Base-by-base conservation (phyloP, 1,140 invertebrate genomes). In the Zaprionus camerounensis region DNA sequence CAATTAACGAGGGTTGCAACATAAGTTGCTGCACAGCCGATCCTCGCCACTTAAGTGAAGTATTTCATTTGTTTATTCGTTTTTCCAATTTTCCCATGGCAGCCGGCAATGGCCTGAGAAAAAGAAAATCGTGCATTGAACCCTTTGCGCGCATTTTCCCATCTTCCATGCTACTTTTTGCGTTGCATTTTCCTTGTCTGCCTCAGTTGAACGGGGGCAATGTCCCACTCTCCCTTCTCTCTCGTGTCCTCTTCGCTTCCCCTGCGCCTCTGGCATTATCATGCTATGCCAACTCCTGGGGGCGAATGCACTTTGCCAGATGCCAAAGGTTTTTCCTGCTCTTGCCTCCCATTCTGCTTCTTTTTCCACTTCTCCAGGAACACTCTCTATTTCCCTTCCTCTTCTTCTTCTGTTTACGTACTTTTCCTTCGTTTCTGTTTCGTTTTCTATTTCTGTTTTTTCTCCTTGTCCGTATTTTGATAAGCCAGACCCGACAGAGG, bases 261-360 rank as follows among this genome's bases (percentile, higher is more conserved):
- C 67, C 68, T 63, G 56, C 58, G 53, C 70, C 72, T 61, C 69
- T 56, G 61, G 69, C 63, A 80, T 85, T 75, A 67, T 84, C 74
- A 68, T 57, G 68, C 12, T 58, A 17, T 44, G 15, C 17, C 26
- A 62, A 49, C 81, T 90, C 81, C 86, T 85, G 76, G 70, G 64
- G 85, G 85, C 85, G 82, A 90, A 90, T 90, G 86, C 85, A 90
- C 85, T 91, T 88, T 76, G 61, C 64, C 69, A 51, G 77, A 64
- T 44, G 70, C 70, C 71, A 84, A 84, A 85, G 85, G 85, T 90
- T 88, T 88, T 81, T 81, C 82, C 83, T 53, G 72, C 56, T 67
- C 53, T 49, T 56, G 5, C 68, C 55, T 76, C 12, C 65, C 38
- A 34, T 59, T 44, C 65, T 3, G 13, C 17, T 31, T 56, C 41